These are phyloP conservation scores for Tiliacea citrago DNA, from an alignment of 2,888 invertebrate species.

Conservation along the genomic window DNA sequence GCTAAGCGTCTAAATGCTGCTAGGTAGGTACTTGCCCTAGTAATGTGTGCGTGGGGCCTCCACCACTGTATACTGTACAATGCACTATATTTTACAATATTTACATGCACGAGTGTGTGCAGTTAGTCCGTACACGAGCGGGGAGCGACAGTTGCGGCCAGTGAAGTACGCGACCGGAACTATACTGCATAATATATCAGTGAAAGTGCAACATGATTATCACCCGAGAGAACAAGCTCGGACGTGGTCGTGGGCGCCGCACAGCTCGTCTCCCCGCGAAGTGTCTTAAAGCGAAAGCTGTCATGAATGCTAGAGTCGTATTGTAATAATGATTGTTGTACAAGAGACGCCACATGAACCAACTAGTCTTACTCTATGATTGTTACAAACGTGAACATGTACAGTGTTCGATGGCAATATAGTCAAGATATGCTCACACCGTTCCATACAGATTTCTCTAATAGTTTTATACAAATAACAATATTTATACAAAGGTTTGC, in stretches of 20 bases:
- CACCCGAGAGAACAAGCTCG: neutral
- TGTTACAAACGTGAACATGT: neutral
- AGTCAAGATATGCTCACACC: conserved; percentile 3
- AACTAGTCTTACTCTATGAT: neutral
- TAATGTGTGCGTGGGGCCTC: conserved; percentile 24
- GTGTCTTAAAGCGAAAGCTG: neutral
- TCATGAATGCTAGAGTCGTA: neutral
- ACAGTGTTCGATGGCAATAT: neutral
- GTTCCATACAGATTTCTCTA: conserved; percentile 8
- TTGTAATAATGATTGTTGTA: conserved; percentile 13
- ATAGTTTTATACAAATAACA: conserved; percentile 28
- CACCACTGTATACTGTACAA: conserved; percentile 51
- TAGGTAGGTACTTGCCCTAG: conserved; percentile 15
- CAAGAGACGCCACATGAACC: neutral
- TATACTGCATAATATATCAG: neutral
- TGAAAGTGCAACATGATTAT: neutral
- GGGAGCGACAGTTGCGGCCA: neutral
- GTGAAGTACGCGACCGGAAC: neutral
- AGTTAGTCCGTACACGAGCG: conserved; percentile 6
- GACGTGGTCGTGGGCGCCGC: neutral
- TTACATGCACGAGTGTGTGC: conserved; percentile 61
- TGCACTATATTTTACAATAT: conserved; percentile 69
- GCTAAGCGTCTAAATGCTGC: conserved; percentile 29
- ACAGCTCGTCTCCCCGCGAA: neutral
- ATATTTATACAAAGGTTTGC: conserved; percentile 31